Base-by-base conservation (phyloP, 2,888 invertebrate species). In the Seira sanloemensis region DNA sequence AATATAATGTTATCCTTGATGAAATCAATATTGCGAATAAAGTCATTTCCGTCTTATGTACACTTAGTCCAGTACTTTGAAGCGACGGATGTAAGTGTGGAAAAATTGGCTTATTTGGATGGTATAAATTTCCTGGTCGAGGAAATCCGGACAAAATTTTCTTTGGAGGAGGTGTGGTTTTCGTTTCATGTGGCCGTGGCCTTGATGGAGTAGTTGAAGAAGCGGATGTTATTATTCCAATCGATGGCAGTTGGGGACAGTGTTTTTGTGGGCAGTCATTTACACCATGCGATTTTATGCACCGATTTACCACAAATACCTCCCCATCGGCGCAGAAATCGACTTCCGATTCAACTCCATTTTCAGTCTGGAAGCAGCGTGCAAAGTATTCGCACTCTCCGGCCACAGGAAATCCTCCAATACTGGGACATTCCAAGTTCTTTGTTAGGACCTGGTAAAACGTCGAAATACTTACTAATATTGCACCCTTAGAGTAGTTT, bases 231-330 rank as follows among this genome's bases (percentile, higher is more conserved):
- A n/a, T n/a, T n/a, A n/a, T n/a, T n/a, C n/a, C n/a, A n/a, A n/a
- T n/a, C 18, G 58, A 4, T 9, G 46, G 58, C 2, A 58, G n/a
- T n/a, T 18, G 16, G 58, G 67, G 26, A 54, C 86, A 86, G 18
- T 19, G 4, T 25, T 73, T 80, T 21, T 86, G 84, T 1, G 86
- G 86, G 54, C 86, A 86, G 24, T 83, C 80, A 18, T 84, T 27
- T 2, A 18, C 19, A 24, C 74, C 58, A 16, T 54, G 23, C 0
- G 81, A 75, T 50, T 65, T 69, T 0, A 72, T 25, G 50, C 86
- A 86, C 23, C 65, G 71, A 19, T 84, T 74, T 0, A 74, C 46
- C 4, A 84, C 26, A 25, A 75, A 86, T 68, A 80, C 72, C 7
- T 80, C 16, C n/a, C 81, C 86, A 16, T 37, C 37, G 0, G 84